Conservation (phyloP, 2,797 vertebrate species). For the Sylvilagus floridanus region DNA sequence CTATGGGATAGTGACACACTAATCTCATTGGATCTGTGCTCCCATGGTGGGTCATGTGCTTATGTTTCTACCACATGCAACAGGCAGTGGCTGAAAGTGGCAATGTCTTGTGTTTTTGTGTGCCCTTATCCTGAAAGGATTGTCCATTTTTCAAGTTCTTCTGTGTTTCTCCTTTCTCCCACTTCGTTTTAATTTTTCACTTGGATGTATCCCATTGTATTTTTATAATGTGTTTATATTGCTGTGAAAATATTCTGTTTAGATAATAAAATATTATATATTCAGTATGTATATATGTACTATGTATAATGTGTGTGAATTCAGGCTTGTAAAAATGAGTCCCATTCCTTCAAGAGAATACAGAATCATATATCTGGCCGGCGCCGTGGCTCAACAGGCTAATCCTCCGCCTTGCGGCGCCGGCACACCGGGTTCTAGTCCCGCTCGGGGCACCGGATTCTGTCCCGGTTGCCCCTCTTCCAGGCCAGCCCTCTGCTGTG, state of each 20-base stretch:
- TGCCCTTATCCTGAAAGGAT: not conserved
- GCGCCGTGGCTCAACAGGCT: too few species aligned
- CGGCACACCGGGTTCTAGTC: too few species aligned
- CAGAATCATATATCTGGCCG: not conserved
- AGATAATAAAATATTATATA: not conserved
- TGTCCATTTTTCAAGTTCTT: not conserved
- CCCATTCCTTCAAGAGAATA: not conserved
- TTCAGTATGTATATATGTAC: not conserved
- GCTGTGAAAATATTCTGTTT: constrained; percentile 13
- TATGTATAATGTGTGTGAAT: not conserved
- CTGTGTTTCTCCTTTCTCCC: not conserved
- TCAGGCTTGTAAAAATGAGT: not conserved
- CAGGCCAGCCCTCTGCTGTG: too few species aligned
- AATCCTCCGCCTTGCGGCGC: too few species aligned
- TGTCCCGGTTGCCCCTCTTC: too few species aligned
- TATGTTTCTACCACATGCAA: not conserved
- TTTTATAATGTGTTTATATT: constrained; percentile 12
- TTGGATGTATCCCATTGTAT: not conserved
- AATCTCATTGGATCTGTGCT: not conserved
- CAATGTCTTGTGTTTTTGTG: not conserved
- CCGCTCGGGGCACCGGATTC: too few species aligned
- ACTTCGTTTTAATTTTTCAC: not conserved
- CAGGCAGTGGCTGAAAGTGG: not conserved
- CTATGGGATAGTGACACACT: too few species aligned
- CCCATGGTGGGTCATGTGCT: rapidly evolving